Conservation (phyloP, 2,888 invertebrate species). For the Bellardia bayeri region DNA sequence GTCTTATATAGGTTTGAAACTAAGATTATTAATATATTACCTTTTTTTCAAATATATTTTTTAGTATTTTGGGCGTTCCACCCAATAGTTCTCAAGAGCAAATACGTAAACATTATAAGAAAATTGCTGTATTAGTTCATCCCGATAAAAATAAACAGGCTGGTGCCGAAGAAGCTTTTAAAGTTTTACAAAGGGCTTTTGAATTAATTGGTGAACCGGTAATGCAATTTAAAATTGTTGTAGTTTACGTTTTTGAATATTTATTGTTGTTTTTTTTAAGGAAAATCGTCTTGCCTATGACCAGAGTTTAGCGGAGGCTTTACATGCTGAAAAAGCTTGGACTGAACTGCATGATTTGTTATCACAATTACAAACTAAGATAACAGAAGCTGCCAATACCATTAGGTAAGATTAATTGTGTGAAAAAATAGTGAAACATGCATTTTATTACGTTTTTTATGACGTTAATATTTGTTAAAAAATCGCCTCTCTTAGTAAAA, state of each 20-base stretch:
- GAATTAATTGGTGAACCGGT: conserved; percentile 97
- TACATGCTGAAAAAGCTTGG: conserved; percentile 94
- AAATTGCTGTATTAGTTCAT: conserved; percentile 97
- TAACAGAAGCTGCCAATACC: conserved; percentile 97
- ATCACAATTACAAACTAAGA: conserved; percentile 95
- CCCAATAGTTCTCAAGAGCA: conserved; percentile 96
- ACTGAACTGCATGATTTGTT: conserved; percentile 94
- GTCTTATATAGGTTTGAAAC: background rate
- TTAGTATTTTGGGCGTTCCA: conserved; percentile 91
- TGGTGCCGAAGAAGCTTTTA: conserved; percentile 98
- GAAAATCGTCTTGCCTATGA: conserved; percentile 91
- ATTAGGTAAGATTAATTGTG: conserved; percentile 85
- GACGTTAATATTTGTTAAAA: no score
- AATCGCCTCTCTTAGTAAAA: no score
- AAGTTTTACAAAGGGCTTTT: conserved; percentile 97
- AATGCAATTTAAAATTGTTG: conserved; percentile 73
- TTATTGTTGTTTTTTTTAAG: conserved; percentile 82
- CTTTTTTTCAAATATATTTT: conserved; percentile 16
- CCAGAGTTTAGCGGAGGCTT: conserved; percentile 89
- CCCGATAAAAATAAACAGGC: conserved; percentile 98
- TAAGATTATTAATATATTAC: background rate
- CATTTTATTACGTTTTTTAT: no score
- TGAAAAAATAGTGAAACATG: no score
- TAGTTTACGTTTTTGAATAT: background rate
- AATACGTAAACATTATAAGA: conserved; percentile 96